phyloP scores from a whole-genome alignment of 37 sponge, comb jelly and placozoan species.

The Mnemiopsis leidyi region DNA sequence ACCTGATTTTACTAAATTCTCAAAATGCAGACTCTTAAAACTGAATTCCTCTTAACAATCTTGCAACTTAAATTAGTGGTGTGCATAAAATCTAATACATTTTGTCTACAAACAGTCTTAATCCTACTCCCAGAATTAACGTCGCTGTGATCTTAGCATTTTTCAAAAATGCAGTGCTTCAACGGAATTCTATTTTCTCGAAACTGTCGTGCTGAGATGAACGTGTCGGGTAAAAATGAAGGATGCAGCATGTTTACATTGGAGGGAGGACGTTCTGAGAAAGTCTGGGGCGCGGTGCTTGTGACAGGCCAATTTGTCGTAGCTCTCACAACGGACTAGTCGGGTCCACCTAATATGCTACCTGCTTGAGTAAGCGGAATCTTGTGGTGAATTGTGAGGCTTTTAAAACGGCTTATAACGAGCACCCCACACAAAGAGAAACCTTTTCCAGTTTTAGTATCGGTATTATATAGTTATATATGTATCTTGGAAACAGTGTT shows the following conservation, averaged over 20 bases:
- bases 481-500: no score
- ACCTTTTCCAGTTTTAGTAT: no score
- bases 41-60: no score
- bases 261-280: not conserved
- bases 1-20: no score
- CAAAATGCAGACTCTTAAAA: no score
- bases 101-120: no score
- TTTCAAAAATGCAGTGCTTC: not conserved
- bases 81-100: no score
- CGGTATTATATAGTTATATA: no score
- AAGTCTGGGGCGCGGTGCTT: not conserved
- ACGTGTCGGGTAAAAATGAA: not conserved
- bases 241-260: not conserved
- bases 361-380: not conserved
- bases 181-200: not conserved
- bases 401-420: not conserved
- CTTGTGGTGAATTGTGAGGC: not conserved
- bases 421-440: not conserved
- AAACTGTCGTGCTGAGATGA: not conserved
- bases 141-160: not conserved
- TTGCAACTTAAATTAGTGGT: no score
- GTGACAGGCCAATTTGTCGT: not conserved
- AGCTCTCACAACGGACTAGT: not conserved
- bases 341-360: not conserved
- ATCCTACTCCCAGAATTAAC: no score